Evolutionary conservation across 2,888 invertebrate species (phyloP).

Genomic region (Pharmacophagus antenor): DNA sequence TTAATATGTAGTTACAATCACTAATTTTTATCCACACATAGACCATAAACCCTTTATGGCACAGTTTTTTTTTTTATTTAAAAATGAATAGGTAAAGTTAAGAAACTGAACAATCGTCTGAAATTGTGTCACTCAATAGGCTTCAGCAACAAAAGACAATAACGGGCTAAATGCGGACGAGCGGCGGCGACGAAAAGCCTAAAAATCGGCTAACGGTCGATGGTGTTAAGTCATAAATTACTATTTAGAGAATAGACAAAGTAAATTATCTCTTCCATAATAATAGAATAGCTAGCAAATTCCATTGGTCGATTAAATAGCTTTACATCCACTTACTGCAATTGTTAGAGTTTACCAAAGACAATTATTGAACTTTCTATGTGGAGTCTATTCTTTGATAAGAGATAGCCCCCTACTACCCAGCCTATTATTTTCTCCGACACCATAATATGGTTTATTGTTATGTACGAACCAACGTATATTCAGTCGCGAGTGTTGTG

Average conservation of each 20-base stretch:
- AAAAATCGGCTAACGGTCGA: too few relatives aligned
- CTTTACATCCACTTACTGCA: neutral
- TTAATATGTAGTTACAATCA: too few relatives aligned
- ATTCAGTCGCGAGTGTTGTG: conserved; percentile 15
- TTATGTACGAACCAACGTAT: conserved; percentile 19
- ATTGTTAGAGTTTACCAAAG: neutral
- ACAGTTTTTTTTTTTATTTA: too few relatives aligned
- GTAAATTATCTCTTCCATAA: neutral
- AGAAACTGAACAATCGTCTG: too few relatives aligned
- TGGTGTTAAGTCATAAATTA: too few relatives aligned
- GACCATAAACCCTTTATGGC: too few relatives aligned
- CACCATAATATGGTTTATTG: conserved; percentile 11
- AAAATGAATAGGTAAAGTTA: too few relatives aligned
- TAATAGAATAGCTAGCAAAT: neutral
- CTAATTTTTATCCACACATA: too few relatives aligned
- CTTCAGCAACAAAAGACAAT: too few relatives aligned
- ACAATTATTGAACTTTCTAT: conserved; percentile 20
- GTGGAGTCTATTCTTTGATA: conserved; percentile 14
- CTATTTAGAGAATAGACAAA: neutral
- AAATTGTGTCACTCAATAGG: too few relatives aligned
- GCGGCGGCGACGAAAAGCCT: too few relatives aligned
- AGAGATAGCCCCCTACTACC: conserved; percentile 2
- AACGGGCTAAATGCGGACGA: too few relatives aligned
- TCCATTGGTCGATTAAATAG: neutral
- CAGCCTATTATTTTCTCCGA: conserved; percentile 11